Conservation (phyloP, 2,797 vertebrate genomes). For the Hippocampus kuda region DNA sequence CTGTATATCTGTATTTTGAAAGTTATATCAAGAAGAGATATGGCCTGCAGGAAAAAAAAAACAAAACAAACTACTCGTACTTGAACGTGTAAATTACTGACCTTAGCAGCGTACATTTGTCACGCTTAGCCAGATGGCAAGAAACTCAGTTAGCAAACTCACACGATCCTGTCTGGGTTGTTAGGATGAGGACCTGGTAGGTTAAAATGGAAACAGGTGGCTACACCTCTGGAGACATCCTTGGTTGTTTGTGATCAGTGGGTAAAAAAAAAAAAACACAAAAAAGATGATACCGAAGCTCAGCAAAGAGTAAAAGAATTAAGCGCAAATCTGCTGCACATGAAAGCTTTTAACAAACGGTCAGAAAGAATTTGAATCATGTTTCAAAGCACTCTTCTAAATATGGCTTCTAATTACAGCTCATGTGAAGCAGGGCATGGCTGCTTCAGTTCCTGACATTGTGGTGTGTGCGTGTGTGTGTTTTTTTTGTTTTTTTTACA, state of each 20-base stretch:
- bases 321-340: not conserved
- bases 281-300: not conserved
- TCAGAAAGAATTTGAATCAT: conserved; percentile 5
- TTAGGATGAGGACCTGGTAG: not conserved
- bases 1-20: too few relatives aligned
- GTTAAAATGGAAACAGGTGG: conserved; percentile 15
- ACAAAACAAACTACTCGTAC: not conserved
- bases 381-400: conserved; percentile 41
- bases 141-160: conserved; percentile 14
- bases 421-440: conserved; percentile 34
- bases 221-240: not conserved
- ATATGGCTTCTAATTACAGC: conserved; percentile 46
- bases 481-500: not conserved
- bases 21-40: not conserved
- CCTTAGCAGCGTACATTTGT: conserved; percentile 23
- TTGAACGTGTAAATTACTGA: not conserved
- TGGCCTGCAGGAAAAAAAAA: not conserved
- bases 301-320: not conserved
- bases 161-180: conserved; percentile 17
- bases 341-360: not conserved
- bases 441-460: conserved; percentile 47
- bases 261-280: not conserved
- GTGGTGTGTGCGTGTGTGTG: conserved; percentile 31
- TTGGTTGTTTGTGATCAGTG: not conserved
- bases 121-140: not conserved